phyloP scores from a whole-genome alignment of 2,888 invertebrate genomes.

The Xanthorhoe designata region DNA sequence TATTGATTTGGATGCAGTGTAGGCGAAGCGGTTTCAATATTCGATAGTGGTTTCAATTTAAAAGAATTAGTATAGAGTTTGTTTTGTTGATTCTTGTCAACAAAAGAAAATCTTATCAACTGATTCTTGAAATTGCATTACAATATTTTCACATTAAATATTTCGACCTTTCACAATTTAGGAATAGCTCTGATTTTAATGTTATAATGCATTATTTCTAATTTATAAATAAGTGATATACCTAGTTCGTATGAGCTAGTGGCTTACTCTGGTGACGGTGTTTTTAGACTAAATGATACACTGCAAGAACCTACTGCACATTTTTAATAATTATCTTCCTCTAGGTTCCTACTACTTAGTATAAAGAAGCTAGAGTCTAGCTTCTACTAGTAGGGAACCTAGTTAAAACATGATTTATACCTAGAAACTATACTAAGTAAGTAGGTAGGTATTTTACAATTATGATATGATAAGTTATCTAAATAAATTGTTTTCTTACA shows the following conservation, averaged over 20 bases:
- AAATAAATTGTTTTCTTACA: background rate
- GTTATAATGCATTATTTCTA: background rate
- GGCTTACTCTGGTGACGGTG: too few species aligned
- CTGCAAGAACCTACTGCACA: too few species aligned
- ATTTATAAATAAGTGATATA: background rate
- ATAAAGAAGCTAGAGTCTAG: too few species aligned
- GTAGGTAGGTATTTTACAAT: too few species aligned
- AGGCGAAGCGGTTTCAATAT: constrained; percentile 50
- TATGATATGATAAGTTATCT: background rate
- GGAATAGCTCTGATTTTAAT: background rate
- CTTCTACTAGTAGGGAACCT: too few species aligned
- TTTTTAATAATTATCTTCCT: too few species aligned
- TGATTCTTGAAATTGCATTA: background rate
- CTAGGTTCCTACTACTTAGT: too few species aligned
- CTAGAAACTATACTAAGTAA: too few species aligned
- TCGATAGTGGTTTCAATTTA: constrained; percentile 42
- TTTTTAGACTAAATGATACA: too few species aligned
- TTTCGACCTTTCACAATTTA: too few species aligned
- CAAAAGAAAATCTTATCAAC: background rate
- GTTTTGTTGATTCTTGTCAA: background rate
- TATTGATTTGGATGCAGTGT: constrained; percentile 52
- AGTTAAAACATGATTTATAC: too few species aligned
- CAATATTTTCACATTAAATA: background rate
- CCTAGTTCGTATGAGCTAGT: too few species aligned
- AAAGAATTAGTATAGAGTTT: constrained; percentile 9